These are phyloP conservation scores for Wasmannia auropunctata DNA, from an alignment of 1,140 invertebrate species.

Conservation along the genomic window DNA sequence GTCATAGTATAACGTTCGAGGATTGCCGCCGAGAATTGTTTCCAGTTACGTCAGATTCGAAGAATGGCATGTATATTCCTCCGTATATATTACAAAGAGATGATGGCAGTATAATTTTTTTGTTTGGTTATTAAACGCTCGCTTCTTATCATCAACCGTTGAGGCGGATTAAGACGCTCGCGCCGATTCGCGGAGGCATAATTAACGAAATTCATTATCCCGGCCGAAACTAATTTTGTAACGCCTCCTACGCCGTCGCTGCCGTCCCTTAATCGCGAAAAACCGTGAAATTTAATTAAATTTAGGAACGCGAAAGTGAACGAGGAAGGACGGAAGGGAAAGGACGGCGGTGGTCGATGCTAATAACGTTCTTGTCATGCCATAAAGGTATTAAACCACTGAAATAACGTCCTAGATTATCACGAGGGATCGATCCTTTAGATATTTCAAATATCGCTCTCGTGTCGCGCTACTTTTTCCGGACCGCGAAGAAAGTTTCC, in stretches of 20 bases:
- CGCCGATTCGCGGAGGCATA: slow-evolving; percentile 78
- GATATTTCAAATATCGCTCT: slow-evolving; percentile 58
- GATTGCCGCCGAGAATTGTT: not conserved
- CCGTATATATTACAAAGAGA: not conserved
- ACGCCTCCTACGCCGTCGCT: slow-evolving; percentile 76
- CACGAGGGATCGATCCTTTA: slow-evolving; percentile 71
- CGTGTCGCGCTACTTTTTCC: slow-evolving; percentile 57
- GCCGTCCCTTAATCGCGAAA: slow-evolving; percentile 85
- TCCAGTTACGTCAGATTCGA: not conserved
- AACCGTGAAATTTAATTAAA: slow-evolving; percentile 86
- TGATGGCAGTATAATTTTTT: not conserved
- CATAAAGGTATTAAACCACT: slow-evolving; percentile 82
- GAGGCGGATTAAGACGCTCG: slow-evolving; percentile 63
- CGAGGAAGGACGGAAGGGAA: slow-evolving; percentile 75
- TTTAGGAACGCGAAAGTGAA: slow-evolving; percentile 84
- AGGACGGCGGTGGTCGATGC: slow-evolving; percentile 79
- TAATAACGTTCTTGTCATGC: slow-evolving; percentile 81
- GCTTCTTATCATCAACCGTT: slow-evolving; percentile 44
- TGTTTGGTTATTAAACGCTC: slow-evolving; percentile 41
- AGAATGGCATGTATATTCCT: not conserved
- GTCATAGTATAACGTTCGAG: not conserved
- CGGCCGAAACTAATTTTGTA: slow-evolving; percentile 84
- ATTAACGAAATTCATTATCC: slow-evolving; percentile 85
- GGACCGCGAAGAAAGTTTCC: slow-evolving; percentile 35
- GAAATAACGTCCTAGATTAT: slow-evolving; percentile 78